A percentile compares a stretch with the other conserved stretches of the same genome.
Conservation (phyloP, 2,797 vertebrate genomes). For the Aulostomus chinensis region DNA sequence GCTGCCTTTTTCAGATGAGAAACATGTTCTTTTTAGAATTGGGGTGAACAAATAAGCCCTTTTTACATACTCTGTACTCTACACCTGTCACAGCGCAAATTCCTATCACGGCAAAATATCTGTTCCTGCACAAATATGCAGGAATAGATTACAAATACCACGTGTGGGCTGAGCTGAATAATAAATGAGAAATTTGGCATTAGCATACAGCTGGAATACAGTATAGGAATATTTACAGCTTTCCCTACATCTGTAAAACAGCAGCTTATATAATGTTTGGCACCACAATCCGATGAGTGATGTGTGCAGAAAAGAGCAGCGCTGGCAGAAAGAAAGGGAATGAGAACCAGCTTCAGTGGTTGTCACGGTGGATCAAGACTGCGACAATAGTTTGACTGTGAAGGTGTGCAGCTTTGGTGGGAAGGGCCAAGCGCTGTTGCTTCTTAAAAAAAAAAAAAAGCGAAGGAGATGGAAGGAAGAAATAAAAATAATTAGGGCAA, state of each 20-base stretch:
- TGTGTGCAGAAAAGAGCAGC: slow-evolving; percentile 28
- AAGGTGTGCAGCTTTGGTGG: slow-evolving; percentile 25
- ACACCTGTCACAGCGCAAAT: too few relatives aligned
- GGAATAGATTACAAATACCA: slow-evolving; percentile 17
- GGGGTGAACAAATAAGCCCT: too few relatives aligned
- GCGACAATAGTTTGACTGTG: slow-evolving; percentile 41
- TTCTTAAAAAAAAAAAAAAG: too few relatives aligned
- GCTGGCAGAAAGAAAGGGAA: slow-evolving; percentile 33
- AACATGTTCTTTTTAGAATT: too few relatives aligned
- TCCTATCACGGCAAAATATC: too few relatives aligned
- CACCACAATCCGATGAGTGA: slow-evolving; percentile 8
- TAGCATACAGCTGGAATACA: slow-evolving; percentile 30
- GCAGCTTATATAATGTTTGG: slow-evolving; percentile 54
- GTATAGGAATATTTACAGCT: slow-evolving; percentile 35
- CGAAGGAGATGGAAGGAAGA: too few relatives aligned
- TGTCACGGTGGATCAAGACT: slow-evolving; percentile 28
- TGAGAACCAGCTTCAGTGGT: slow-evolving; percentile 39
- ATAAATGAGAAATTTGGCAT: slow-evolving; percentile 25
- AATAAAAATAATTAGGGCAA: too few relatives aligned
- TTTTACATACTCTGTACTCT: too few relatives aligned
- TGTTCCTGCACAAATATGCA: neutral
- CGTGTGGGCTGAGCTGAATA: slow-evolving; percentile 10
- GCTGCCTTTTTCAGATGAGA: too few relatives aligned
- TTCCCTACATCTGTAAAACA: slow-evolving; percentile 55
- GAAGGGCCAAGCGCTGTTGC: too few relatives aligned